Evolutionary conservation across 2,888 invertebrate genomes (phyloP).

Genomic region (Drosophila histrio): DNA sequence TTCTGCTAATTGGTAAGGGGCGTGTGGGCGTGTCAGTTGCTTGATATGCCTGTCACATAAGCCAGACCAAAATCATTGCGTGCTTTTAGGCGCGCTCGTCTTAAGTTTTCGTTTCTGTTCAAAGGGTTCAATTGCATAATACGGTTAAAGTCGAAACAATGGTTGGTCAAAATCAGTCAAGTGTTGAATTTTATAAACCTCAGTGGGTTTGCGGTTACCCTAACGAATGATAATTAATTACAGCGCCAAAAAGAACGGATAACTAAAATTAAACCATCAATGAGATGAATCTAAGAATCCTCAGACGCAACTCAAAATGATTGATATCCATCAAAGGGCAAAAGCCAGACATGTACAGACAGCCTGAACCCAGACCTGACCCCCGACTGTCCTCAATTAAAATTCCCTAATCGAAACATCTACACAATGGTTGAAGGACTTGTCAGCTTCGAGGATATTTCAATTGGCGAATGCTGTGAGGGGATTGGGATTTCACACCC

Average conservation of each 20-base stretch:
- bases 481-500: neutral
- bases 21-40: slow-evolving; percentile 27
- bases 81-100: slow-evolving; percentile 20
- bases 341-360: slow-evolving; percentile 14
- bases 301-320: slow-evolving; percentile 21
- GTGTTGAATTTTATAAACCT: slow-evolving; percentile 34
- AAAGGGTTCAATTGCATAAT: slow-evolving; percentile 50
- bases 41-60: slow-evolving; percentile 65
- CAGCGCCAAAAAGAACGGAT: neutral
- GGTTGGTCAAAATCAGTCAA: slow-evolving; percentile 16
- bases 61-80: slow-evolving; percentile 20
- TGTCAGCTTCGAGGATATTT: slow-evolving; percentile 16
- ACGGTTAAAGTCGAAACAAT: slow-evolving; percentile 35
- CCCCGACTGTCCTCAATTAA: slow-evolving; percentile 35
- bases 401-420: slow-evolving; percentile 27
- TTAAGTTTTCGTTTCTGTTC: slow-evolving; percentile 13
- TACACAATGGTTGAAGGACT: slow-evolving; percentile 15
- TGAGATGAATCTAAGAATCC: slow-evolving; percentile 7
- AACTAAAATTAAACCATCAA: slow-evolving; percentile 39
- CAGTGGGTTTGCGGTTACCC: slow-evolving; percentile 20
- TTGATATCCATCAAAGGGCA: slow-evolving; percentile 43
- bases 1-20: slow-evolving; percentile 55
- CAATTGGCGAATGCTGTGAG: slow-evolving; percentile 25
- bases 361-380: neutral
- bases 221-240: slow-evolving; percentile 46